Conservation (phyloP, 2,113 vertebrate species). For the Sorex araneus region DNA sequence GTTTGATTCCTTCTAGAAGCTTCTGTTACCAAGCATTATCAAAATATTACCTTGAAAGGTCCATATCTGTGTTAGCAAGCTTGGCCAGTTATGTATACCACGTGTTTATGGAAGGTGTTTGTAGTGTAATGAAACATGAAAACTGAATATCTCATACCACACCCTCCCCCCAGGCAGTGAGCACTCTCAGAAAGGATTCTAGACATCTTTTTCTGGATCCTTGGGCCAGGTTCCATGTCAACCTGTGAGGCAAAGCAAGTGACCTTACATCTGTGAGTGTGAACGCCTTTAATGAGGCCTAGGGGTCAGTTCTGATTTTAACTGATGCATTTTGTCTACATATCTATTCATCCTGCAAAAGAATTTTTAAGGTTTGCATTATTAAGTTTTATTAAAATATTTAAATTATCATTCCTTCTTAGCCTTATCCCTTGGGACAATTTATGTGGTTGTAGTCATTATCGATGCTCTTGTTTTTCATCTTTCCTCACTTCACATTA, state of each 20-base stretch:
- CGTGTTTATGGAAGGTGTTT: background rate
- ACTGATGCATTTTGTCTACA: background rate
- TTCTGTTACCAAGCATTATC: background rate
- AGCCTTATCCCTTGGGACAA: background rate
- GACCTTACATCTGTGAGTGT: background rate
- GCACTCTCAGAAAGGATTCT: background rate
- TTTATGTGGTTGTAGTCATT: constrained; percentile 1
- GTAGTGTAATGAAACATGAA: background rate
- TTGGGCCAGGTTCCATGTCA: background rate
- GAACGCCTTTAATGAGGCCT: background rate
- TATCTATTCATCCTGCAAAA: background rate
- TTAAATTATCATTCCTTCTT: background rate
- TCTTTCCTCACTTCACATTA: background rate
- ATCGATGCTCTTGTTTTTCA: constrained; percentile 30
- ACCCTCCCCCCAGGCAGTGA: background rate
- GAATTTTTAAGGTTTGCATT: constrained; percentile 18
- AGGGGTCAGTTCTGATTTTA: background rate
- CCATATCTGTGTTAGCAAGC: background rate
- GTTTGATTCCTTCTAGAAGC: constrained; percentile 32
- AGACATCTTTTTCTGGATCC: background rate
- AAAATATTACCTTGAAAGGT: background rate
- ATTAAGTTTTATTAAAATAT: constrained; percentile 36
- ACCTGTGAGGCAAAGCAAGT: background rate
- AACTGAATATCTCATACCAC: accelerated
- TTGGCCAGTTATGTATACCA: background rate